phyloP scores from a whole-genome alignment of 1,140 invertebrate species.

The Mactra quadrangularis region DNA sequence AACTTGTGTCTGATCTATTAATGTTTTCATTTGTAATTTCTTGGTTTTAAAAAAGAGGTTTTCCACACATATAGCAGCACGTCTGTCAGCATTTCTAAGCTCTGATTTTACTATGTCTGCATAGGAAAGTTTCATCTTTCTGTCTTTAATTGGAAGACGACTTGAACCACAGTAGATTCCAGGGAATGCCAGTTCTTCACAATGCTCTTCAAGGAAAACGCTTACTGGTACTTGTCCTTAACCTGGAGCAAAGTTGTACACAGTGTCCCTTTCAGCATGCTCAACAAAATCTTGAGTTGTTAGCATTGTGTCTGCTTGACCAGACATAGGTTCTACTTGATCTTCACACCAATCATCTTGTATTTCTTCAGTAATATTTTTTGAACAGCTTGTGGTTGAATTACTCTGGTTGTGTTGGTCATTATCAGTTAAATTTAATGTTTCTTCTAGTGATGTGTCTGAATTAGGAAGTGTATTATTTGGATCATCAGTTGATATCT shows the following conservation, averaged over 20 bases:
- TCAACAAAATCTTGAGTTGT: conserved; percentile 65
- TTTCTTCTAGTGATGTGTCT: no score
- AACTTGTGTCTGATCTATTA: conserved; percentile 57
- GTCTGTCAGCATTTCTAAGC: conserved; percentile 59
- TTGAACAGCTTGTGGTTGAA: no score
- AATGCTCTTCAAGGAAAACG: conserved; percentile 49
- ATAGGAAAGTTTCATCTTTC: conserved; percentile 44
- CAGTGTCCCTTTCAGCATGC: conserved; percentile 53
- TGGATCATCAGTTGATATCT: no score
- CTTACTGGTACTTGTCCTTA: conserved; percentile 57
- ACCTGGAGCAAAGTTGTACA: conserved; percentile 62
- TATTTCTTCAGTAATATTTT: neutral
- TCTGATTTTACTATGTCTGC: conserved; percentile 62
- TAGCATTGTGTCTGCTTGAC: no score
- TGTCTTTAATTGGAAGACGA: conserved; percentile 48
- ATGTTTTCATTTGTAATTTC: conserved; percentile 63
- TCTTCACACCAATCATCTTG: no score
- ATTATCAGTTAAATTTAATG: neutral
- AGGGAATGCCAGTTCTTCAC: no score
- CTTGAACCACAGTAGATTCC: conserved; percentile 58
- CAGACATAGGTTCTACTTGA: no score
- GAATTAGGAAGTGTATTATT: no score
- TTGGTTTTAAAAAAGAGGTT: conserved; percentile 68
- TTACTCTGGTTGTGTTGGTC: no score
- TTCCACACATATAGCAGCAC: conserved; percentile 54